phyloP scores from a whole-genome alignment of 2,888 invertebrate genomes.

The Coleophora deauratella region DNA sequence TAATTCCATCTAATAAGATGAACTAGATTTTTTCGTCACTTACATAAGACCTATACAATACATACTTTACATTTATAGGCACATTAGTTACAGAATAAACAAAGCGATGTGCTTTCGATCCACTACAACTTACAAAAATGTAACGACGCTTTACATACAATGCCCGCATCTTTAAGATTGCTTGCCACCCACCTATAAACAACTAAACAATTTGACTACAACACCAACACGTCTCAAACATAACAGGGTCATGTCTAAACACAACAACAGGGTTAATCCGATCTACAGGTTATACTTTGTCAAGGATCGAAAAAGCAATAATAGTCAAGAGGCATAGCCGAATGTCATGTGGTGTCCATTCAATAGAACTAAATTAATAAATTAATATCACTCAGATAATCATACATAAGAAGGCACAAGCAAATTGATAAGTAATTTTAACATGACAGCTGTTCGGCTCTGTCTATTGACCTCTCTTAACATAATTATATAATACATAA shows the following conservation, averaged over 20 bases:
- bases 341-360: slow-evolving; percentile 36
- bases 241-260: too few species aligned
- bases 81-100: slow-evolving; percentile 70
- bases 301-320: slow-evolving; percentile 59
- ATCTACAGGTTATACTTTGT: slow-evolving; percentile 42
- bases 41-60: slow-evolving; percentile 65
- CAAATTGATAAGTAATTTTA: slow-evolving; percentile 67
- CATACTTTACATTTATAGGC: slow-evolving; percentile 72
- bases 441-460: slow-evolving; percentile 54
- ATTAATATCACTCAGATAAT: slow-evolving; percentile 69
- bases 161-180: slow-evolving; percentile 61
- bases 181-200: slow-evolving; percentile 48
- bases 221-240: slow-evolving; percentile 49
- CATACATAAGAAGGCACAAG: slow-evolving; percentile 70
- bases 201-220: slow-evolving; percentile 53
- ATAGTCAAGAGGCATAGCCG: slow-evolving; percentile 57
- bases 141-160: slow-evolving; percentile 54
- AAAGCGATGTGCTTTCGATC: slow-evolving; percentile 66
- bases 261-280: slow-evolving; percentile 37
- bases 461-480: slow-evolving; percentile 59
- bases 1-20: slow-evolving; percentile 37
- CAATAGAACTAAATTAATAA: slow-evolving; percentile 64
- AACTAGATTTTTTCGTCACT: slow-evolving; percentile 56
- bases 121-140: slow-evolving; percentile 60
- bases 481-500: slow-evolving; percentile 68